Evolutionary conservation across 2,113 vertebrate species (phyloP).

Genomic region (Jaculus jaculus): DNA sequence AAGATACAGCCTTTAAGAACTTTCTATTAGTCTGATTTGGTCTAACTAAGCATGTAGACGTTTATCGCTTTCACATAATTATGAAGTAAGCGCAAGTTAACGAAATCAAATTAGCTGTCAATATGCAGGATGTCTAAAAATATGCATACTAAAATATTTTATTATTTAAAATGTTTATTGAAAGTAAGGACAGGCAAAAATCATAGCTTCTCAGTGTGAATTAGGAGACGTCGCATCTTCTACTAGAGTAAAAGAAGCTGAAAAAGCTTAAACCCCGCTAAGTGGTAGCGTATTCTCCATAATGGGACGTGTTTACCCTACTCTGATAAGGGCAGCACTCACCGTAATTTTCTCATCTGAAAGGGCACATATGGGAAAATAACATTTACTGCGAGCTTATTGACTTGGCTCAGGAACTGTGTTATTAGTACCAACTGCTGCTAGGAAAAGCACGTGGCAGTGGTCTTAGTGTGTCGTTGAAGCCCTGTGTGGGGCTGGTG

Average conservation of each 20-base stretch:
- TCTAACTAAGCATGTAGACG: neutral
- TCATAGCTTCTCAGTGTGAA: neutral
- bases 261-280: constrained; percentile 59
- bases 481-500: constrained; percentile 51
- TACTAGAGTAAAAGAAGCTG: constrained; percentile 39
- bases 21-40: neutral
- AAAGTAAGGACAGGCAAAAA: constrained; percentile 17
- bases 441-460: constrained; percentile 72
- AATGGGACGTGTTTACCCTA: constrained; percentile 71
- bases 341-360: constrained; percentile 73
- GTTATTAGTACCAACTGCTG: constrained; percentile 70
- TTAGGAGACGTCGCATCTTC: constrained; percentile 18
- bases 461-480: constrained; percentile 61
- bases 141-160: neutral
- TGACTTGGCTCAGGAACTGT: constrained; percentile 77
- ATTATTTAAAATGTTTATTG: constrained; percentile 15
- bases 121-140: neutral
- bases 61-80: constrained; percentile 14
- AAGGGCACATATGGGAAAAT: constrained; percentile 77
- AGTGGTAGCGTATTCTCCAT: constrained; percentile 46
- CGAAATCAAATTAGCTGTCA: neutral
- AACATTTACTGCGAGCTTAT: constrained; percentile 70
- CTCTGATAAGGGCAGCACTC: constrained; percentile 68
- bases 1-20: neutral
- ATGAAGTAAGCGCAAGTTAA: neutral